Evolutionary conservation across 2,113 vertebrate genomes (phyloP).

Genomic region (Apus apus): DNA sequence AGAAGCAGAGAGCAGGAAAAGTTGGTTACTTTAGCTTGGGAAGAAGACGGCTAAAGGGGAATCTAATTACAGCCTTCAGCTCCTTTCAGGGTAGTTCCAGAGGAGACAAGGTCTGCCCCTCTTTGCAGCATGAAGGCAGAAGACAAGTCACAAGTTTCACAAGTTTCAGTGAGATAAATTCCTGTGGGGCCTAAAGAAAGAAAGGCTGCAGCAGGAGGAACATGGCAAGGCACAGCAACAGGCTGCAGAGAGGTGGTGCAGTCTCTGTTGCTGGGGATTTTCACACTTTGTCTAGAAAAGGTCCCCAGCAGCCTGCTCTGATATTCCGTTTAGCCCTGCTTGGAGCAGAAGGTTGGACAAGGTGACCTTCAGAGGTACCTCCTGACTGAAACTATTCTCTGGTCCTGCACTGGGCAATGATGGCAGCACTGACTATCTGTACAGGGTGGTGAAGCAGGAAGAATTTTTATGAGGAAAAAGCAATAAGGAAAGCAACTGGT

Average conservation of each 20-base stretch:
- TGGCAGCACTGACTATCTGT: neutral
- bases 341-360: neutral
- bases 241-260: neutral
- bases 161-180: neutral
- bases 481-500: neutral
- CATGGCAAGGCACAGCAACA: neutral
- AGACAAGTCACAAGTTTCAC: neutral
- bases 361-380: neutral
- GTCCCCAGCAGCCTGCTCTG: neutral
- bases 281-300: neutral
- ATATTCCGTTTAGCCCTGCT: neutral
- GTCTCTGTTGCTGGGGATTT: neutral
- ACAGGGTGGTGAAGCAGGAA: neutral
- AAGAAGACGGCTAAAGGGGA: neutral
- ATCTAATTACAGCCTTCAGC: neutral
- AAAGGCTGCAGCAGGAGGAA: neutral
- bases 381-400: neutral
- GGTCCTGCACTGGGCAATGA: neutral
- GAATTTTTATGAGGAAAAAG: conserved; percentile 13
- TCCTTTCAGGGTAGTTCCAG: neutral
- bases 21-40: neutral
- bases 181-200: neutral
- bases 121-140: neutral
- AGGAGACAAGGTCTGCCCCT: neutral
- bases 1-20: neutral